Evolutionary conservation across 2,888 invertebrate species (phyloP), one percentile per base, ranked within the genome.

Genomic region (Parascotia fuliginaria): DNA sequence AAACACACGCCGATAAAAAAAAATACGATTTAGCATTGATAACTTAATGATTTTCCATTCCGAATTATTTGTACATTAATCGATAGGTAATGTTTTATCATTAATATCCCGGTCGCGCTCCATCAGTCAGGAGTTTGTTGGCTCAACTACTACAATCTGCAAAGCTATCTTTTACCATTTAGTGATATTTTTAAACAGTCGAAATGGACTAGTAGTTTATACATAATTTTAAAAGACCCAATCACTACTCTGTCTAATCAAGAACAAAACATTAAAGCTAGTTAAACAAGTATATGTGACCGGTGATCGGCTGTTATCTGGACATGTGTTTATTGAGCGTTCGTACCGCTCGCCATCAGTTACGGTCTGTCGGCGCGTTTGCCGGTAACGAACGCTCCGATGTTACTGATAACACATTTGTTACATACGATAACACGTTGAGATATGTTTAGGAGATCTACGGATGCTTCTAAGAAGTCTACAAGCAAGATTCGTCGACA

Each of bases 1-100:
- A 64, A 71, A 73, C 32, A 39, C 29, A 22, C 16, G 32, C 65
- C 64, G 62, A 66, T 68, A 60, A 12, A 60, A 61, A 66, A 63
- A 13, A 47, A 42, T 52, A 53, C 19, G 47, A 62, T 69, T 65
- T 62, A 60, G 70, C 66, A 61, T 65, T 65, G 62, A 70, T 58
- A 54, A 58, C 54, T 58, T 65, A 68, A 68, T 69, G 68, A 63
- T 34, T 44, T 24, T n/a, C n/a, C 27, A 12, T 12, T 32, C 24
- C 12, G 12, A 33, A 16, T 45, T 28, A 12, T 45, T 45, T 39
- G 9, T 12, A 9, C 28, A 28, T 36, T n/a, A 11, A 40, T 31
- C 16, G 16, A 13, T 4, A n/a, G n/a, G n/a, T n/a, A 7, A 39
- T 11, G 6, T 11, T 24, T 22, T 13, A 38, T 27, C 27, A 33